A percentile compares a stretch with the other conserved stretches of the same genome.
Conservation (phyloP, 2,888 invertebrate species). For the Bombylius discolor region DNA sequence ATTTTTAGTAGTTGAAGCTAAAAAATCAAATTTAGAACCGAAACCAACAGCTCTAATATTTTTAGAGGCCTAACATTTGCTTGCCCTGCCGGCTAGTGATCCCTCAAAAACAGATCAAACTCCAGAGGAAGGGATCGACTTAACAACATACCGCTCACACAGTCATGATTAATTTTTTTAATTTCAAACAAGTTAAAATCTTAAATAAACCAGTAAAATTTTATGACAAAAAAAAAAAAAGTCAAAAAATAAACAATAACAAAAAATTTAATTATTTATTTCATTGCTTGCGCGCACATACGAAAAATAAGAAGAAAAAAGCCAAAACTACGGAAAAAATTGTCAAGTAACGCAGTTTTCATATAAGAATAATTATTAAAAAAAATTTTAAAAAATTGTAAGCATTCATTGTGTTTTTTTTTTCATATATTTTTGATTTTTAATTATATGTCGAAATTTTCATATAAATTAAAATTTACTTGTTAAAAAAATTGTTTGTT, state of each 20-base stretch:
- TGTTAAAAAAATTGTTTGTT: too few relatives aligned
- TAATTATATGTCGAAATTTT: too few relatives aligned
- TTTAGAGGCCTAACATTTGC: constrained; percentile 85
- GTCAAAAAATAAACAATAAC: not conserved
- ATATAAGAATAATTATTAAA: too few relatives aligned
- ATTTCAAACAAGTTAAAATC: too few relatives aligned
- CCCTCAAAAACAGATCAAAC: constrained; percentile 26
- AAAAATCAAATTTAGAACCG: constrained; percentile 82
- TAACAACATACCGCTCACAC: constrained; percentile 32
- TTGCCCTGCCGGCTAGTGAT: constrained; percentile 70
- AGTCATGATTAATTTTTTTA: constrained; percentile 16
- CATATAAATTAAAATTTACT: too few relatives aligned
- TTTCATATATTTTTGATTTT: too few relatives aligned
- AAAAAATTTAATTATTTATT: not conserved
- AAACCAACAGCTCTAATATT: constrained; percentile 84
- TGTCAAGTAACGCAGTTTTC: too few relatives aligned
- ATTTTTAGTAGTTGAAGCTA: constrained; percentile 85
- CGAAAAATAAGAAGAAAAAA: too few relatives aligned
- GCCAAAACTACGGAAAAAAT: too few relatives aligned
- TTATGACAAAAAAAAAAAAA: constrained; percentile 1
- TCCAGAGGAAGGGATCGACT: constrained; percentile 34
- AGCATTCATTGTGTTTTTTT: too few relatives aligned
- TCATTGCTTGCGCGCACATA: too few relatives aligned
- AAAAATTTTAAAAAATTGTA: too few relatives aligned
- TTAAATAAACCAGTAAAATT: not conserved